Percentiles rank a stretch among this genome's conserved stretches.
These are phyloP conservation scores for Syrphus vitripennis DNA, from an alignment of 2,888 invertebrate genomes.

Conservation along the genomic window DNA sequence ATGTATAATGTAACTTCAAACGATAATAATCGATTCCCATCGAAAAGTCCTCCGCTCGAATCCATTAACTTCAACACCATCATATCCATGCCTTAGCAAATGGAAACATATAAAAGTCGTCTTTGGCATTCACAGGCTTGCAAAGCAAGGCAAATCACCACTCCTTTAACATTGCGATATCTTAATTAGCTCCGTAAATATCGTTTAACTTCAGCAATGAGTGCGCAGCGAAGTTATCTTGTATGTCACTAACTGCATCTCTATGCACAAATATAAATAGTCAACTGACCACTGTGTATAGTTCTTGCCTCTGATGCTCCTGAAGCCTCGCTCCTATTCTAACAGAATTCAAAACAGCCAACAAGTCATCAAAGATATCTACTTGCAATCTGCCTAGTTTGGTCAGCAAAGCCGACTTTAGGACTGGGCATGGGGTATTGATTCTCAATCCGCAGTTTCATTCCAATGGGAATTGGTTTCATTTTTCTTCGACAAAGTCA, in stretches of 20 bases:
- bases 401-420: slow-evolving; percentile 16
- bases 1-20: slow-evolving; percentile 29
- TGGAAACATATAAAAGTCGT: background rate
- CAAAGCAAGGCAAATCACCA: slow-evolving; percentile 50
- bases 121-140: background rate
- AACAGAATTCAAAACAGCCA: slow-evolving; percentile 68
- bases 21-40: slow-evolving; percentile 41
- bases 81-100: background rate
- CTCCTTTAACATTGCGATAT: slow-evolving; percentile 74
- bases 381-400: slow-evolving; percentile 28
- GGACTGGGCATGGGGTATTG: slow-evolving; percentile 32
- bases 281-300: slow-evolving; percentile 52
- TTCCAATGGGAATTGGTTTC: slow-evolving; percentile 64
- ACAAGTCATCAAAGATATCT: slow-evolving; percentile 51
- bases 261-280: background rate
- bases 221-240: slow-evolving; percentile 66
- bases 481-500: slow-evolving; percentile 53
- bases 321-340: slow-evolving; percentile 28
- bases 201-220: slow-evolving; percentile 73
- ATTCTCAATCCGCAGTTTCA: slow-evolving; percentile 47
- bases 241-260: slow-evolving; percentile 64
- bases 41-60: background rate
- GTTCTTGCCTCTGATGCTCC: background rate
- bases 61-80: slow-evolving; percentile 1
- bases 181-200: slow-evolving; percentile 76